These are phyloP conservation scores for Troides helena DNA, from an alignment of 2,888 invertebrate species.

Conservation along the genomic window DNA sequence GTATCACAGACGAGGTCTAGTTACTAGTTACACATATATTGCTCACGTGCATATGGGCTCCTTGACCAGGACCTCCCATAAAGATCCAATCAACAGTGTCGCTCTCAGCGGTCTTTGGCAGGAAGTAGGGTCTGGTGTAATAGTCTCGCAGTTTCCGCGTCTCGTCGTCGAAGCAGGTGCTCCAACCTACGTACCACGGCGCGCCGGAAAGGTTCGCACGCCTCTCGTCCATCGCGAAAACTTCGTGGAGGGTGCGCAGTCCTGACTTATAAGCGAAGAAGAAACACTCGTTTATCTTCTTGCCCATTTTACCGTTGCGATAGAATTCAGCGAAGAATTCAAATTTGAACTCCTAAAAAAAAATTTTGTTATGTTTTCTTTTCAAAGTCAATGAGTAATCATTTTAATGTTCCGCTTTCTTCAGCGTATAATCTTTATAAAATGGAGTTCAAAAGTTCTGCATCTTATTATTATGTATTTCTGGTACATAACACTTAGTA, in stretches of 20 bases:
- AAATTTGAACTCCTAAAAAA: constrained; percentile 85
- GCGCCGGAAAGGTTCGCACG: constrained; percentile 83
- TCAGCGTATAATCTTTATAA: no score
- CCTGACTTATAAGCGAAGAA: constrained; percentile 97
- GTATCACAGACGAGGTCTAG: no score
- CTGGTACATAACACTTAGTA: no score
- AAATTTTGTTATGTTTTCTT: background rate
- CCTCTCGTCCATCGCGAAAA: constrained; percentile 87
- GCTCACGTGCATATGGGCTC: constrained; percentile 96
- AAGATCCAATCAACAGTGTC: constrained; percentile 97
- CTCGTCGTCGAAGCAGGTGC: constrained; percentile 93
- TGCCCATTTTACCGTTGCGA: constrained; percentile 75
- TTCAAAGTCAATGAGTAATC: no score
- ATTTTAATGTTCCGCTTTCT: no score
- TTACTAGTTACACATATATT: no score
- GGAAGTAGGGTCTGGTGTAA: constrained; percentile 92
- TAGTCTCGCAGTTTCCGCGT: constrained; percentile 88
- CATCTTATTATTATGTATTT: no score
- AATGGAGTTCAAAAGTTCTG: no score
- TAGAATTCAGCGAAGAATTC: constrained; percentile 91
- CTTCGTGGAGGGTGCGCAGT: constrained; percentile 87
- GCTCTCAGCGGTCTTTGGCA: constrained; percentile 91
- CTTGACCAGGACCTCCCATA: constrained; percentile 96
- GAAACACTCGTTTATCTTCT: constrained; percentile 86
- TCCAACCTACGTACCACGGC: constrained; percentile 93